Evolutionary conservation across 2,888 invertebrate genomes (phyloP).

Genomic region (Napeogenes inachia): DNA sequence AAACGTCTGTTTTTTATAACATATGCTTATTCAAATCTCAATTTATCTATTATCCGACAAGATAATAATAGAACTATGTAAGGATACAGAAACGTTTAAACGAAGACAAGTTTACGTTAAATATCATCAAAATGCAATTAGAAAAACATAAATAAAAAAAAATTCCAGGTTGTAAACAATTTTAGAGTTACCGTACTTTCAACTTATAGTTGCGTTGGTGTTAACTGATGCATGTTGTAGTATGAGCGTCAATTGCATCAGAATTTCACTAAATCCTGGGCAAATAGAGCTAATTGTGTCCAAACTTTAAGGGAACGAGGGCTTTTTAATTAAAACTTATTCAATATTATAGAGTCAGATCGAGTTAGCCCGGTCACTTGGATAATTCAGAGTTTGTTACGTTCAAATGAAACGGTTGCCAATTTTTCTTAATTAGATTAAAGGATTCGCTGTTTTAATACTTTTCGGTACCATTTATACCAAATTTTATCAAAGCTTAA

Average conservation of each 20-base stretch:
- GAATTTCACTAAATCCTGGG: constrained; percentile 38
- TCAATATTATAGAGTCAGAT: constrained; percentile 60
- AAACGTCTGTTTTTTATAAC: neutral
- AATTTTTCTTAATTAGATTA: constrained; percentile 38
- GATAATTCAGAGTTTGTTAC: constrained; percentile 43
- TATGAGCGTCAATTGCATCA: constrained; percentile 22
- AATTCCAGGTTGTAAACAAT: no score
- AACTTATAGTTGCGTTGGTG: neutral
- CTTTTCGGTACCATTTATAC: constrained; percentile 14
- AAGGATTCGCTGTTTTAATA: constrained; percentile 28
- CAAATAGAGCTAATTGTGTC: constrained; percentile 62
- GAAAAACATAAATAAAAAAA: no score
- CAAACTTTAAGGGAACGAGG: constrained; percentile 51
- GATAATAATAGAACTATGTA: no score
- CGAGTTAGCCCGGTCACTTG: constrained; percentile 47
- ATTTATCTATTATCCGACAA: no score
- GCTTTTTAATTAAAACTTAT: constrained; percentile 74
- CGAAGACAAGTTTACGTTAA: no score
- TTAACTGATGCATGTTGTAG: constrained; percentile 5
- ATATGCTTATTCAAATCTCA: neutral
- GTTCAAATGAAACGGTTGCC: constrained; percentile 34
- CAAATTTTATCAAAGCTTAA: constrained; percentile 2
- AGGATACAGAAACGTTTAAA: no score
- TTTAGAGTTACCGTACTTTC: neutral
- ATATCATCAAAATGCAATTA: no score